Conservation (phyloP, 2,888 invertebrate species). For the Campoplex nolae region DNA sequence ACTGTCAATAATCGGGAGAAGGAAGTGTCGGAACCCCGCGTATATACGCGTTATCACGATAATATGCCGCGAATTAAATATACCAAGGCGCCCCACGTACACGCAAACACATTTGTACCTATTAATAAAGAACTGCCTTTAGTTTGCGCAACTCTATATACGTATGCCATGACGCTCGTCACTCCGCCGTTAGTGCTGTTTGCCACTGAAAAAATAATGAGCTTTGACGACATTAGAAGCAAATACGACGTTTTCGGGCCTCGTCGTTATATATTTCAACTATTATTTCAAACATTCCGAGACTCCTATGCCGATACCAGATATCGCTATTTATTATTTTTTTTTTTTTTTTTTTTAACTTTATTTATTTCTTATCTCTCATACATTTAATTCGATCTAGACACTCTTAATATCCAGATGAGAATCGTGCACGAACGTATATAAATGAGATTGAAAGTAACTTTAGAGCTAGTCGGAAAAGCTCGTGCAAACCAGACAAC, state of each 20-base stretch:
- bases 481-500: conserved; percentile 19
- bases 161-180: conserved; percentile 1
- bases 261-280: neutral
- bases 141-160: conserved; percentile 44
- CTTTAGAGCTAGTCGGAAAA: neutral
- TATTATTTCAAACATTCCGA: neutral
- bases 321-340: neutral
- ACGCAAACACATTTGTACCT: neutral
- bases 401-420: neutral
- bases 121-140: conserved; percentile 13
- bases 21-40: conserved; percentile 56
- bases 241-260: neutral
- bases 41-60: conserved; percentile 60
- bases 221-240: neutral
- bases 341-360: no score
- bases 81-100: neutral
- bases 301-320: neutral
- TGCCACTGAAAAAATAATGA: neutral
- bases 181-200: conserved; percentile 12
- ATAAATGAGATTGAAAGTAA: no score
- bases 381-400: neutral
- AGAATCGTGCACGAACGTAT: neutral
- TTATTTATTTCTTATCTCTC: no score
- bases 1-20: conserved; percentile 58
- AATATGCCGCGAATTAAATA: conserved; percentile 30